Base-by-base conservation (phyloP, 2,113 vertebrate genomes). In the Callithrix jacchus region DNA sequence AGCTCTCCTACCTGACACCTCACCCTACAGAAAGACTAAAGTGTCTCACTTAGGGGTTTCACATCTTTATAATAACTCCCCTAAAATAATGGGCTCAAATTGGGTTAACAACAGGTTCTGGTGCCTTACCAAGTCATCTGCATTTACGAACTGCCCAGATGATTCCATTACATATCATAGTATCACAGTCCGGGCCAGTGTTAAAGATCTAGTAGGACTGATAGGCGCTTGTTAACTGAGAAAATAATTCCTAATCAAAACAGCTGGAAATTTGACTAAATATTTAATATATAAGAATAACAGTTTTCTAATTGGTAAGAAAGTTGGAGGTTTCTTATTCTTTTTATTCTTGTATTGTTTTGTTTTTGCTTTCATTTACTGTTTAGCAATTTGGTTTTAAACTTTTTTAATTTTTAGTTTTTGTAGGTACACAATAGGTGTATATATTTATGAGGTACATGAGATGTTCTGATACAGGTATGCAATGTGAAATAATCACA, bases 301-400 rank as follows among this genome's bases (percentile, higher is more conserved):
- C 9, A 66, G 2, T 52, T 91, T 93, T 93, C 81, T 56, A 88
- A 66, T 17, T 47, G 23, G 32, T 47, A 74, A 76, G 27, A 35
- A 21, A 81, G 14, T 37, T 40, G 23, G 40, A 64, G 37, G 9
- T 47, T 30, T 35, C 58, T 32, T 17, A 49, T 64, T 5, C 82
- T 80, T 8, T 49, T 84, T 81, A 6, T 71, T 45, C 1, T 77
- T 80, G 8, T 32, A 80, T 93, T 93, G 14, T 25, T 74, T 87
- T 94, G 7, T 2, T 79, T 96, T 83, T 95, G 13, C 16, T 80
- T 87, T 96, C 64, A 92, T 85, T 92, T 82, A 23, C 49, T 95
- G 20, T 56, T 92, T 32, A 94, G 3, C 21, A 58, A 66, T 91
- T 95, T 64, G 61, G 5, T 64, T 64, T 64, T 64, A 64, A 64